These are phyloP conservation scores for Anaspis maculata DNA, from an alignment of 2,888 invertebrate genomes.

Conservation along the genomic window DNA sequence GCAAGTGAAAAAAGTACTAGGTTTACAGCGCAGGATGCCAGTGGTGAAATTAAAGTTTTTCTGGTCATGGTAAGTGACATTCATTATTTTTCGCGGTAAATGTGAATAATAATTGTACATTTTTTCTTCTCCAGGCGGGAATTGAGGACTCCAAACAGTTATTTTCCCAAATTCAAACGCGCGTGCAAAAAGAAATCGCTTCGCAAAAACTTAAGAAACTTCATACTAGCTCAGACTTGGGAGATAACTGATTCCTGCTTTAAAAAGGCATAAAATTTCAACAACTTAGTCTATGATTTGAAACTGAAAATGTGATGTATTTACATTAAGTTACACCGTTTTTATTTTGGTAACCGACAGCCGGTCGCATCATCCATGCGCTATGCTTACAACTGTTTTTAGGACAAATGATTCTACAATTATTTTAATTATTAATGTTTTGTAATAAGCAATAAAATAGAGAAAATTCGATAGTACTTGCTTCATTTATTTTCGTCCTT, in stretches of 20 bases:
- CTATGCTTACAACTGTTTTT: too few relatives aligned
- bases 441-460: too few relatives aligned
- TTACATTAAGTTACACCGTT: constrained; percentile 10
- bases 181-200: constrained; percentile 44
- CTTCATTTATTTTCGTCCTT: too few relatives aligned
- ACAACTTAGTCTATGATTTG: not conserved
- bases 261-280: too few relatives aligned
- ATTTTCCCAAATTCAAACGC: constrained; percentile 52
- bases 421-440: too few relatives aligned
- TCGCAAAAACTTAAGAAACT: constrained; percentile 30
- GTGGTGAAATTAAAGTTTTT: constrained; percentile 77
- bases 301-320: constrained; percentile 1
- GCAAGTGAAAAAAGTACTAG: constrained; percentile 82
- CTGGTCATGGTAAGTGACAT: constrained; percentile 61
- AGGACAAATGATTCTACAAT: too few relatives aligned
- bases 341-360: too few relatives aligned
- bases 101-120: constrained; percentile 1
- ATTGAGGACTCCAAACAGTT: constrained; percentile 62
- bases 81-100: not conserved
- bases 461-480: too few relatives aligned
- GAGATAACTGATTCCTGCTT: constrained; percentile 6
- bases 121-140: constrained; percentile 46
- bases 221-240: constrained; percentile 7
- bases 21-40: constrained; percentile 78
- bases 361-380: too few relatives aligned